A percentile compares a stretch with the other conserved stretches of the same genome.
Evolutionary conservation across 2,113 vertebrate genomes (phyloP).

Genomic region (Piprites chloris): DNA sequence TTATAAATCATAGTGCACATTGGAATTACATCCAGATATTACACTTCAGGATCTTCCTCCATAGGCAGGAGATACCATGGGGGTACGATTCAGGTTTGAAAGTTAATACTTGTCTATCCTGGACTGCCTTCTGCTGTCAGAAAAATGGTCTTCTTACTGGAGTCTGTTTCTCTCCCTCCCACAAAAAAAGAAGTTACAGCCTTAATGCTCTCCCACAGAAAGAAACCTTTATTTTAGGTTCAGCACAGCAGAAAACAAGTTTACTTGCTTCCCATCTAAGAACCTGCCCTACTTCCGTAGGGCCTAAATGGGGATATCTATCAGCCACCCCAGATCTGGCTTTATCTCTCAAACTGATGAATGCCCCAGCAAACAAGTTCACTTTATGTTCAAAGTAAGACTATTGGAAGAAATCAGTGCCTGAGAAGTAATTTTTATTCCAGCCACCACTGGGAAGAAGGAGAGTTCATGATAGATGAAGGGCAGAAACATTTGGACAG

Average conservation of each 20-base stretch:
- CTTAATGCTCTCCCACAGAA: not conserved
- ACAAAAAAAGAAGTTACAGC: not conserved
- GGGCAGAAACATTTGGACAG: not conserved
- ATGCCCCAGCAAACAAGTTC: not conserved
- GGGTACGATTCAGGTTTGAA: not conserved
- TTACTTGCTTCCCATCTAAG: not conserved
- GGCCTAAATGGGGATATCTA: not conserved
- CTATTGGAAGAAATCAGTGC: not conserved
- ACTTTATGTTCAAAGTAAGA: not conserved
- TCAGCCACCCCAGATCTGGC: not conserved
- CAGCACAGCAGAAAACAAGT: not conserved
- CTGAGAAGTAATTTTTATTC: conserved; percentile 18
- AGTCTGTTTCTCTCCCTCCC: not conserved
- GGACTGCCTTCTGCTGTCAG: not conserved
- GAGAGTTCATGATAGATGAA: not conserved
- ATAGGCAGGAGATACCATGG: not conserved
- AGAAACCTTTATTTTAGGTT: not conserved
- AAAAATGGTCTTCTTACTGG: not conserved
- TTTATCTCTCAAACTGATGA: not conserved
- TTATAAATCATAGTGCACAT: conserved; percentile 20
- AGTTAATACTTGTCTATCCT: not conserved
- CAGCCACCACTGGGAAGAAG: not conserved
- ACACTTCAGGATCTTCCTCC: not conserved
- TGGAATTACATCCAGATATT: not conserved
- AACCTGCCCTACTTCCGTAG: not conserved